Base-by-base conservation (phyloP, 2,797 vertebrate species). In the Myotis planiceps region DNA sequence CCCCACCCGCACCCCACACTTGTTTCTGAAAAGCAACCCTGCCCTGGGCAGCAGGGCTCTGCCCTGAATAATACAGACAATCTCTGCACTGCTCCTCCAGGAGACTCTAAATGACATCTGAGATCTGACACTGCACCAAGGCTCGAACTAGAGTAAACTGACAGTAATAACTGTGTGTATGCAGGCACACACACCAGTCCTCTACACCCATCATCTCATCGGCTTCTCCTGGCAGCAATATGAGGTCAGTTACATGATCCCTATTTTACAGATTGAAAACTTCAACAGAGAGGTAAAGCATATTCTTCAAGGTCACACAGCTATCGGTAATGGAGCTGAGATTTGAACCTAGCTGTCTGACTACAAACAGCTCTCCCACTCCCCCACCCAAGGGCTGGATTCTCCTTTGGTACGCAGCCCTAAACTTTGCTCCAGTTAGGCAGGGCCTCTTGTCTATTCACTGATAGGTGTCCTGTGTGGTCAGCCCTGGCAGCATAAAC, bases 301-400 rank as follows among this genome's bases (percentile, higher is more conserved):
- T 14, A 25, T 37, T 49, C 23, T 16, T 32, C 29, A 37, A 63
- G 68, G 82, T 58, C 84, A 78, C 66, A 39, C 34, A 69, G 76
- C 80, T 85, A 2, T 42, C 18, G 27, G 9, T 4, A 29, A 63
- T 45, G 4, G 53, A 76, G 47, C 47, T 75, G 14, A 34, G 37
- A 84, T 78, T n/a, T 21, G 92, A 96, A 47, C 63, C 45, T 58
- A 65, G 75, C 49, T 32, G 45, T 37, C 68, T 27, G 3, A 15
- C 32, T 49, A 32, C 25, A 58, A 14, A 29, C 58, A 72, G 71
- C 2, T 74, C 27, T 68, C 2, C 23, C 45, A n/a, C 7, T 18
- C 42, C 14, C 23, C 25, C 37, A 19, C 51, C 29, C 23, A 0
- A 8, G 9, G 25, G 63, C 68, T 47, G 23, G 29, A 29, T 14